Evolutionary conservation across 2,113 vertebrate species (phyloP).

Genomic region (Physeter macrocephalus): DNA sequence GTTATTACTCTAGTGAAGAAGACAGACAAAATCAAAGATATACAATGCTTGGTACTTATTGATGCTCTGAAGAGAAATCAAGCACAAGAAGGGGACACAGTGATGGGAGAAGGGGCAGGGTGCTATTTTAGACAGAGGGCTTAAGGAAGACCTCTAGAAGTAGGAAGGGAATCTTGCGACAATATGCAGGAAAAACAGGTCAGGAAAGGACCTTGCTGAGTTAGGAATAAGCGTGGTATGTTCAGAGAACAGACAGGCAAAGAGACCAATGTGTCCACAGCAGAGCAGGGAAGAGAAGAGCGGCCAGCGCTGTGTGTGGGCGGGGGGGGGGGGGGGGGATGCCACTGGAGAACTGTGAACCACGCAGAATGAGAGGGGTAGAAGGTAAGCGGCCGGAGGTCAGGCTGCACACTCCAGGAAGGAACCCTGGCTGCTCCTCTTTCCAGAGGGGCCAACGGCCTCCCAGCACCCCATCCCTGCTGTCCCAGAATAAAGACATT

Average conservation of each 20-base stretch:
- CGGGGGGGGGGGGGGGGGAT: not conserved
- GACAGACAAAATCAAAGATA: not conserved
- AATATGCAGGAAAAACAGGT: not conserved
- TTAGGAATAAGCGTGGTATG: not conserved
- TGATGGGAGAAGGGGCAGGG: not conserved
- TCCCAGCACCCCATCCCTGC: not conserved
- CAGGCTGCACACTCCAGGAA: not conserved
- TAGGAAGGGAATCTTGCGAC: not conserved
- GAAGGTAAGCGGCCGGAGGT: no score
- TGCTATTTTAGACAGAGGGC: not conserved
- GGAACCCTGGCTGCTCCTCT: not conserved
- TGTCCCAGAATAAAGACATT: not conserved
- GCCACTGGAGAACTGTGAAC: accelerated
- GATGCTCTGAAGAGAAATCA: not conserved
- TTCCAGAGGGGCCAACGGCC: not conserved
- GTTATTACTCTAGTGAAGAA: not conserved
- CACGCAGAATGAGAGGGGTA: not conserved
- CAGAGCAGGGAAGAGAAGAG: not conserved
- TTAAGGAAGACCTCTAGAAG: not conserved
- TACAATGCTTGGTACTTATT: not conserved
- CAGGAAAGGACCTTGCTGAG: not conserved
- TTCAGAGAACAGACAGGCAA: not conserved
- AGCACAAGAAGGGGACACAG: not conserved
- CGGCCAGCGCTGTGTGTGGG: not conserved
- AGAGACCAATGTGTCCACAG: not conserved